These are phyloP conservation scores for Meteorus colon DNA, from an alignment of 2,888 invertebrate genomes.

Conservation along the genomic window DNA sequence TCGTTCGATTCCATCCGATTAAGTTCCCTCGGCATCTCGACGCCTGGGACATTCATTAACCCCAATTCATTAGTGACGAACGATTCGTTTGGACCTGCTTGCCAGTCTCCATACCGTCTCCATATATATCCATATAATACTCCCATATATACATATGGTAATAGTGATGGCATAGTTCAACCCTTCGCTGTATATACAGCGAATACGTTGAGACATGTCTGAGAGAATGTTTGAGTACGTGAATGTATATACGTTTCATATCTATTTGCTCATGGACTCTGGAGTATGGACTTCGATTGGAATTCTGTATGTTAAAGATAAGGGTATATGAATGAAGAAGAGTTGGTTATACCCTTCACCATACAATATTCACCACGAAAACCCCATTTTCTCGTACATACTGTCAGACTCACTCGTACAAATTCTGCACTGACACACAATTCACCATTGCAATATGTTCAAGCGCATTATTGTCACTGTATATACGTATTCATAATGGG, in stretches of 20 bases:
- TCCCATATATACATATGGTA: not conserved
- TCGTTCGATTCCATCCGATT: slow-evolving; percentile 52
- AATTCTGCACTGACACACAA: slow-evolving; percentile 16
- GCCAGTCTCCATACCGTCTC: slow-evolving; percentile 3
- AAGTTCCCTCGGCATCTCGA: slow-evolving; percentile 42
- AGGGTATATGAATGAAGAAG: slow-evolving; percentile 57
- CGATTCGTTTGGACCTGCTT: slow-evolving; percentile 40
- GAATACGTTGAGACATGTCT: not conserved
- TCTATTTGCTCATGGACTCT: slow-evolving; percentile 33
- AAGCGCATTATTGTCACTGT: slow-evolving; percentile 20
- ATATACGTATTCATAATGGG: slow-evolving; percentile 17
- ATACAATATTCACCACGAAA: slow-evolving; percentile 32
- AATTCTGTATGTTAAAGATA: slow-evolving; percentile 67
- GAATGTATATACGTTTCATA: slow-evolving; percentile 13
- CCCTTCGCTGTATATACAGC: not conserved
- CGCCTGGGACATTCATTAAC: slow-evolving; percentile 60
- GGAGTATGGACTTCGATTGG: slow-evolving; percentile 59
- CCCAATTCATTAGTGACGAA: slow-evolving; percentile 58
- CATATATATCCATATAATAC: not conserved
- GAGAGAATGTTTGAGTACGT: slow-evolving; percentile 19
- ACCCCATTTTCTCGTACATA: slow-evolving; percentile 21
- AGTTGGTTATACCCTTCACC: slow-evolving; percentile 42
- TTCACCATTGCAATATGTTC: slow-evolving; percentile 34
- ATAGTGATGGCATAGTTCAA: not conserved
- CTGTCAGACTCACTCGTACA: slow-evolving; percentile 12